Percentiles rank a stretch among this genome's conserved stretches.
Evolutionary conservation across 2,888 invertebrate genomes (phyloP).

Genomic region (Dryobota labecula): DNA sequence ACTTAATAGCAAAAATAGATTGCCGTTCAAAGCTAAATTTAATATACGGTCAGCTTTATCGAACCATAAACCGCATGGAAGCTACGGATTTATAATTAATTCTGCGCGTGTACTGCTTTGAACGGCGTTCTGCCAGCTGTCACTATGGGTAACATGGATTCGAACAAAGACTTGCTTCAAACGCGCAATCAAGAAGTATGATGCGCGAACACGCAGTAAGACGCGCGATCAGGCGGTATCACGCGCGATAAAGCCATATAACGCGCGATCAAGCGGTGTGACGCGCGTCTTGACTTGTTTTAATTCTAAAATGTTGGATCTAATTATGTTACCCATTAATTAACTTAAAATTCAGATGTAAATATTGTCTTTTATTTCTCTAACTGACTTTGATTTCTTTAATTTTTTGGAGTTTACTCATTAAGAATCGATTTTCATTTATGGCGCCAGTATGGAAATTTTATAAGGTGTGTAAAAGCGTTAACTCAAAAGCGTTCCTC

Average conservation of each 20-base stretch:
- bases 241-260: neutral
- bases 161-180: conserved; percentile 2
- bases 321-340: neutral
- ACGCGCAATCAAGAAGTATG: neutral
- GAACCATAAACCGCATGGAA: conserved; percentile 20
- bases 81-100: conserved; percentile 34
- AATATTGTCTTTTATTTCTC: neutral
- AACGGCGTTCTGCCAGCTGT: conserved; percentile 24
- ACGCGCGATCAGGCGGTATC: neutral
- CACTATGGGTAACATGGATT: conserved; percentile 1
- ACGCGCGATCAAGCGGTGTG: too few species aligned
- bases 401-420: too few species aligned
- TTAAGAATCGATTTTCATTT: too few species aligned
- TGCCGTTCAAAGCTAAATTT: conserved; percentile 24
- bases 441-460: too few species aligned
- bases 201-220: neutral
- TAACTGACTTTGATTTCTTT: neutral
- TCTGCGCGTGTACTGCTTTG: conserved; percentile 16
- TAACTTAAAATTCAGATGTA: neutral
- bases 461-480: too few species aligned
- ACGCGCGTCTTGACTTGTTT: neutral
- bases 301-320: too few species aligned
- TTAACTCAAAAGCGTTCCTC: too few species aligned
- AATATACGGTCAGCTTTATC: conserved; percentile 18
- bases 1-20: conserved; percentile 29